Evolutionary conservation across 2,888 invertebrate genomes (phyloP).

Genomic region (Altica lythri): DNA sequence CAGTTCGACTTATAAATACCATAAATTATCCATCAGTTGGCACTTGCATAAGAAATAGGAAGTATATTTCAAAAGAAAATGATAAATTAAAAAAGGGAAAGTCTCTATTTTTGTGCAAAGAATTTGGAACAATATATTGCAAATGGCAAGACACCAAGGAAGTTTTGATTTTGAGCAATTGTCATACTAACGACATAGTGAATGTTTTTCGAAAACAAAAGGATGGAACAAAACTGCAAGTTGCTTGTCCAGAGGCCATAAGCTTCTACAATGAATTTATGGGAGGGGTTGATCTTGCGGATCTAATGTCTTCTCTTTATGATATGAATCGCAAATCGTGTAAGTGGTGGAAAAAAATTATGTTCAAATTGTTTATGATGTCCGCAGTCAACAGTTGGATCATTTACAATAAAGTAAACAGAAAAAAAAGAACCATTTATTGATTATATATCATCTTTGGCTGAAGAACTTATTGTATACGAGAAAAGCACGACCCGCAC

Average conservation of each 20-base stretch:
- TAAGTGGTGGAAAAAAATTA: constrained; percentile 46
- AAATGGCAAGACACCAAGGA: constrained; percentile 30
- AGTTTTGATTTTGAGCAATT: constrained; percentile 41
- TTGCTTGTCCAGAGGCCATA: constrained; percentile 37
- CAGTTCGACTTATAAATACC: neutral
- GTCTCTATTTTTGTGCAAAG: neutral
- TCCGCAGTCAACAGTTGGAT: constrained; percentile 41
- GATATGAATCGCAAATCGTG: constrained; percentile 40
- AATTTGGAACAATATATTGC: neutral
- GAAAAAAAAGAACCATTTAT: too few relatives aligned
- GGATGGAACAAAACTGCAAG: constrained; percentile 38
- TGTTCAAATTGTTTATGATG: constrained; percentile 40
- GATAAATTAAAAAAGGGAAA: neutral
- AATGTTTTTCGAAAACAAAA: constrained; percentile 38
- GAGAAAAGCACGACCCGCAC: too few relatives aligned
- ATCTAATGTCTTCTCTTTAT: constrained; percentile 42
- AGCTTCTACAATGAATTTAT: constrained; percentile 37
- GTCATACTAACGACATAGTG: constrained; percentile 21
- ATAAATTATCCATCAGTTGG: neutral
- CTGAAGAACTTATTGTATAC: too few relatives aligned
- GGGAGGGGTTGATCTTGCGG: constrained; percentile 42
- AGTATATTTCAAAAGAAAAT: neutral
- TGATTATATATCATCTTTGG: too few relatives aligned
- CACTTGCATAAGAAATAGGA: neutral
- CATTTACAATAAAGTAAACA: constrained; percentile 11